These are phyloP conservation scores for Acrocyrtus sp. DNA, from an alignment of 2,888 invertebrate species.

Conservation along the genomic window DNA sequence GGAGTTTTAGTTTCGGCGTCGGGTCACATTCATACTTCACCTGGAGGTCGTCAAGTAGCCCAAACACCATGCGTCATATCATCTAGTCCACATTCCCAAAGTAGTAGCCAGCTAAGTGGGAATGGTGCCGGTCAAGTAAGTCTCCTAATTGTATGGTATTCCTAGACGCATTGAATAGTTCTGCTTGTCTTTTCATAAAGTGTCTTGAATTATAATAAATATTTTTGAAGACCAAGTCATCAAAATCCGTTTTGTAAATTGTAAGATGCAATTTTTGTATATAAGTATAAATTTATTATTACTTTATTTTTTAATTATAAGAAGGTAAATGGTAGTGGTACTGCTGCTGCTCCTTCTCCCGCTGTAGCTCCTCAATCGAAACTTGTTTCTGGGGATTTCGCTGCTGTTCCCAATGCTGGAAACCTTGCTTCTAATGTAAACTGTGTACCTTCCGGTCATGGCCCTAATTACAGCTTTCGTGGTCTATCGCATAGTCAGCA, in stretches of 20 bases:
- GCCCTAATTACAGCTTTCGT: slow-evolving; percentile 45
- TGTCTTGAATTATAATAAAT: not conserved
- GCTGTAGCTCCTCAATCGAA: slow-evolving; percentile 34
- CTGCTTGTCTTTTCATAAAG: not conserved
- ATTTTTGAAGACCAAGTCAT: too few relatives aligned
- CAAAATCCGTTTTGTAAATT: slow-evolving; percentile 7
- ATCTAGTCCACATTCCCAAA: slow-evolving; percentile 40
- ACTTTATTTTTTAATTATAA: slow-evolving; percentile 25
- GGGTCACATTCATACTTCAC: slow-evolving; percentile 27
- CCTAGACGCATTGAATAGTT: not conserved
- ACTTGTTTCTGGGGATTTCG: slow-evolving; percentile 34
- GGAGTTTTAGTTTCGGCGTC: slow-evolving; percentile 35
- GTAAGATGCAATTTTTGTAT: slow-evolving; percentile 5
- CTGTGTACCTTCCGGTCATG: slow-evolving; percentile 43
- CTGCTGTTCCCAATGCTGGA: slow-evolving; percentile 31
- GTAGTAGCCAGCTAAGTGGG: slow-evolving; percentile 36
- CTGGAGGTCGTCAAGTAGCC: slow-evolving; percentile 21
- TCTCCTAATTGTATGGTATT: not conserved
- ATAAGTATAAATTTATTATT: too few relatives aligned
- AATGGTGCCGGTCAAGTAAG: slow-evolving; percentile 44
- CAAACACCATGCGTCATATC: slow-evolving; percentile 22
- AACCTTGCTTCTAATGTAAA: slow-evolving; percentile 46
- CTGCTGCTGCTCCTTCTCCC: slow-evolving; percentile 28
- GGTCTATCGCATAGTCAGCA: slow-evolving; percentile 32
- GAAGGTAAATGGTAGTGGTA: slow-evolving; percentile 46